phyloP scores from a whole-genome alignment of 2,888 invertebrate genomes.

The Cheilosia vernalis region DNA sequence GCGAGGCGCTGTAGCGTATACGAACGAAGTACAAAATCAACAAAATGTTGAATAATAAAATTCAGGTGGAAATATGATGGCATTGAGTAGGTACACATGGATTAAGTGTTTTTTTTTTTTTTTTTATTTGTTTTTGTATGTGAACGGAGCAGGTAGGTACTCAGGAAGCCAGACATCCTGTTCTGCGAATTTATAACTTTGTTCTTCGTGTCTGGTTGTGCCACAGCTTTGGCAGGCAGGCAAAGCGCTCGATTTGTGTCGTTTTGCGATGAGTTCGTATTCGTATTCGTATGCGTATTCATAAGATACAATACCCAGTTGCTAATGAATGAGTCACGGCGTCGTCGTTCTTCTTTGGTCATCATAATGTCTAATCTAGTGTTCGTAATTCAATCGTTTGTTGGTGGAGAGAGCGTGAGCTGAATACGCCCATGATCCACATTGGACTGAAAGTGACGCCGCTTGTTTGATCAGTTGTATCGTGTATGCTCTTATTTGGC shows the following conservation, averaged over 20 bases:
- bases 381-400: background rate
- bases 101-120: background rate
- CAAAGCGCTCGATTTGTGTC: conserved; percentile 48
- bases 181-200: conserved; percentile 45
- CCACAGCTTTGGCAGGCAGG: conserved; percentile 15
- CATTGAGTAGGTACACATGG: conserved; percentile 54
- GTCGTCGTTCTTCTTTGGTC: conserved; percentile 21
- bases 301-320: background rate
- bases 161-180: conserved; percentile 71
- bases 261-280: conserved; percentile 32
- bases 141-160: conserved; percentile 44
- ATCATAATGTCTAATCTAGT: background rate
- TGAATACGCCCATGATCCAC: conserved; percentile 38
- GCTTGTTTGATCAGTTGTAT: conserved; percentile 18
- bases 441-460: conserved; percentile 7
- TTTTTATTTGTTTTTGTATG: conserved; percentile 10
- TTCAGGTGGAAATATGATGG: conserved; percentile 62
- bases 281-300: no score
- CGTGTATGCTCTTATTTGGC: conserved; percentile 31
- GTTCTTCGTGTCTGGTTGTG: conserved; percentile 4
- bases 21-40: conserved; percentile 50
- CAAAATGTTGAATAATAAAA: conserved; percentile 72
- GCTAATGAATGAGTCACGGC: background rate
- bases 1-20: conserved; percentile 28
- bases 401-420: conserved; percentile 20